Conservation (phyloP, 2,888 invertebrate species). For the Palloptera scutellata region DNA sequence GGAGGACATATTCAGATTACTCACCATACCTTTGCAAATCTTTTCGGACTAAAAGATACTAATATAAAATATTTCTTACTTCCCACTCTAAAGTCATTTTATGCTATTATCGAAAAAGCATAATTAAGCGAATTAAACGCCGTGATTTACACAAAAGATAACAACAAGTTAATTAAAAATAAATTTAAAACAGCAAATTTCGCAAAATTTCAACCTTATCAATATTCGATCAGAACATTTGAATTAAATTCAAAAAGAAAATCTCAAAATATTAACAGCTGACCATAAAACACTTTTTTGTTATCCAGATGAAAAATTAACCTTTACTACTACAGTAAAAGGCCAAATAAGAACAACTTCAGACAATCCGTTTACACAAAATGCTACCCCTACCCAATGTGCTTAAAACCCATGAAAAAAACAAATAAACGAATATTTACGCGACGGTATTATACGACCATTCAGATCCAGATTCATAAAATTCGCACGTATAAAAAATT, state of each 20-base stretch:
- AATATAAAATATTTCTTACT: neutral
- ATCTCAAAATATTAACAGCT: neutral
- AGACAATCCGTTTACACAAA: neutral
- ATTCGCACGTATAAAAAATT: neutral
- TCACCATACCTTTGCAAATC: neutral
- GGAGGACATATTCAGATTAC: neutral
- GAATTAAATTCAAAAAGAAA: neutral
- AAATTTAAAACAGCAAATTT: neutral
- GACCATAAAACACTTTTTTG: neutral
- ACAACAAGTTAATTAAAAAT: neutral
- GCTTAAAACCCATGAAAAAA: neutral
- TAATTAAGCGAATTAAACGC: neutral
- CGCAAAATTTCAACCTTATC: neutral
- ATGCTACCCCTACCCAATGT: conserved; percentile 2
- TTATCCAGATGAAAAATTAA: neutral
- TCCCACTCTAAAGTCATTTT: neutral
- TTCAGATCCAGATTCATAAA: neutral
- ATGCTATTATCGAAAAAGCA: neutral
- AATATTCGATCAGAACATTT: neutral
- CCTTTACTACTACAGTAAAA: neutral
- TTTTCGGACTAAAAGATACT: neutral
- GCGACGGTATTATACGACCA: neutral
- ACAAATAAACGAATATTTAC: neutral
- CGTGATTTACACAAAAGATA: neutral
- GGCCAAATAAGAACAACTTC: neutral